Conservation (phyloP, 1,140 invertebrate genomes). For the Drosophila pachea region DNA sequence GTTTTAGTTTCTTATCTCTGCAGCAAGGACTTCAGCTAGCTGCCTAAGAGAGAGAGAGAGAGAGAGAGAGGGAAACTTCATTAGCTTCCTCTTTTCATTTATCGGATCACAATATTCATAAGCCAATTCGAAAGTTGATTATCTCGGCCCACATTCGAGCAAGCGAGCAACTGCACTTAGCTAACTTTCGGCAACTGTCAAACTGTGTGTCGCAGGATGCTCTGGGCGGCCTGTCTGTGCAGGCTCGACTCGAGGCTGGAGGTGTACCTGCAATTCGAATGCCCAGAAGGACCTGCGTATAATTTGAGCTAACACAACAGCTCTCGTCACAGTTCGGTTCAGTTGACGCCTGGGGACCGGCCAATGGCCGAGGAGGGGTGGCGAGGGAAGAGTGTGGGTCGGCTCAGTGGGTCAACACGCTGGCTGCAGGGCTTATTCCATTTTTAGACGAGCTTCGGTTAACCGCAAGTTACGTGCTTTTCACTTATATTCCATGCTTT, state of each 20-base stretch:
- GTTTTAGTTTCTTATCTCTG: too few species aligned
- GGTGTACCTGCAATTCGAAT: slow-evolving; percentile 42
- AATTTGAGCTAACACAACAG: slow-evolving; percentile 65
- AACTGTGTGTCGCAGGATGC: not conserved
- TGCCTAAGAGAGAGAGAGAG: too few species aligned
- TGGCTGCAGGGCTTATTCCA: slow-evolving; percentile 52
- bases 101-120: not conserved
- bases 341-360: slow-evolving; percentile 39
- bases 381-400: too few species aligned
- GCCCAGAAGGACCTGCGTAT: slow-evolving; percentile 65
- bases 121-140: not conserved
- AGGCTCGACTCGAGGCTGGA: slow-evolving; percentile 2
- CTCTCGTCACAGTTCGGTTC: slow-evolving; percentile 29
- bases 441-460: slow-evolving; percentile 48
- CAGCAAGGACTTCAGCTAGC: too few species aligned
- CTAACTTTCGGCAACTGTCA: not conserved
- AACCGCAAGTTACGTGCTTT: slow-evolving; percentile 73
- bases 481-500: not conserved
- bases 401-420: slow-evolving; percentile 41
- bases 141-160: not conserved
- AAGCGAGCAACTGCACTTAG: not conserved
- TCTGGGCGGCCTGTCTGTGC: too few species aligned
- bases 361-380: too few species aligned
- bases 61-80: too few species aligned
- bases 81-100: too few species aligned